These are phyloP conservation scores for Rhinogobio ventralis DNA, from an alignment of 2,797 vertebrate genomes.

Conservation along the genomic window DNA sequence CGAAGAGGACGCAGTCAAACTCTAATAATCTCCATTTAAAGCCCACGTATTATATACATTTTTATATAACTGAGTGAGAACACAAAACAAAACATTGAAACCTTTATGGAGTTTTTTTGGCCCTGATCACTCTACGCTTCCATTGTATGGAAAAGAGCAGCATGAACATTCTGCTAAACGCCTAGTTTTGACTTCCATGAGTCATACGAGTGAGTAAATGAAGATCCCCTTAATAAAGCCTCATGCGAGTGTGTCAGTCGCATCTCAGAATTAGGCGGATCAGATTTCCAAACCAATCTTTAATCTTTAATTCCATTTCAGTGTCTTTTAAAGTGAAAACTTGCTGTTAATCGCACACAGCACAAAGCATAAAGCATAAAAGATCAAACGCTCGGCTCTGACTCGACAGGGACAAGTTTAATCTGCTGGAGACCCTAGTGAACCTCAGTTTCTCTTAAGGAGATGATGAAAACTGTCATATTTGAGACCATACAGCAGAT, in stretches of 20 bases:
- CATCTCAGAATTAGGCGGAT: neutral
- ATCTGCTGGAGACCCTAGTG: slow-evolving; percentile 35
- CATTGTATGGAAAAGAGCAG: neutral
- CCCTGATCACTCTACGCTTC: neutral
- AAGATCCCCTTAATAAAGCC: neutral
- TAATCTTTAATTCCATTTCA: slow-evolving; percentile 16
- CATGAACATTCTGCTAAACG: neutral
- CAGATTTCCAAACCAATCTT: slow-evolving; percentile 29
- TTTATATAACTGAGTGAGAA: neutral
- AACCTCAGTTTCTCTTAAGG: slow-evolving; percentile 40
- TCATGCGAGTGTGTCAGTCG: neutral
- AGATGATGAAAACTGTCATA: slow-evolving; percentile 21
- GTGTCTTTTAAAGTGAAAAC: slow-evolving; percentile 35
- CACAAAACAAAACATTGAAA: neutral
- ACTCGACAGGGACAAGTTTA: slow-evolving; percentile 18
- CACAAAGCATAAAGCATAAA: neutral
- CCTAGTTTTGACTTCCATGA: neutral
- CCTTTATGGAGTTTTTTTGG: neutral
- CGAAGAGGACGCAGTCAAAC: neutral
- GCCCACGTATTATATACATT: neutral
- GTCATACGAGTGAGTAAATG: neutral
- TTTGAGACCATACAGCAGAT: slow-evolving; percentile 30
- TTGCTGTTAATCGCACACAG: slow-evolving; percentile 24
- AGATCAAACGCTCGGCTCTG: slow-evolving; percentile 38
- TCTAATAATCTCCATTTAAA: neutral